These are phyloP conservation scores for Rutilus rutilus DNA, from an alignment of 2,113 vertebrate species.

Conservation along the genomic window DNA sequence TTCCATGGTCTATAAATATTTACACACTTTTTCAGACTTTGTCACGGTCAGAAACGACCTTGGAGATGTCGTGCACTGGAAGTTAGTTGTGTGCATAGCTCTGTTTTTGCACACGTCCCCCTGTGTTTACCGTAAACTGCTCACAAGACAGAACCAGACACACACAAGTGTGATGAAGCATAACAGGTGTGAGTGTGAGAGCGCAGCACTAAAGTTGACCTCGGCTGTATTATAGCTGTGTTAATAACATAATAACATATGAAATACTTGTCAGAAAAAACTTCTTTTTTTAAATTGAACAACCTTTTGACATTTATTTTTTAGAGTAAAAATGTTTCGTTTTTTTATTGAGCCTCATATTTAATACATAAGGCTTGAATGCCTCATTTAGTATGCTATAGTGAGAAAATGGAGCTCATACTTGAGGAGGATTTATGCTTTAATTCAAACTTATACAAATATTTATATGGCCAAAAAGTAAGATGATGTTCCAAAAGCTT, in stretches of 20 bases:
- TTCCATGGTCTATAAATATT: conserved; percentile 5
- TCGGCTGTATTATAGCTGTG: neutral
- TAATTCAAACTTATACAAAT: no score
- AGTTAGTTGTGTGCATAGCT: neutral
- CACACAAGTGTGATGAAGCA: conserved; percentile 22
- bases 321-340: neutral
- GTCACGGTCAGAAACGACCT: conserved; percentile 3
- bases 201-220: neutral
- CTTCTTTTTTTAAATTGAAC: no score
- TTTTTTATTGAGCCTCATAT: neutral
- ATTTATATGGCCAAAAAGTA: neutral
- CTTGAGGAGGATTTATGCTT: neutral
- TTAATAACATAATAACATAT: no score
- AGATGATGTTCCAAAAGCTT: no score
- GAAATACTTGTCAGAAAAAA: neutral
- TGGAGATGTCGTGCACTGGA: conserved; percentile 1
- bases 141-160: neutral
- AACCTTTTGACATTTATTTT: no score
- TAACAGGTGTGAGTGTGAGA: conserved; percentile 56
- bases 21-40: conserved; percentile 8
- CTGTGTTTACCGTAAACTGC: conserved; percentile 18
- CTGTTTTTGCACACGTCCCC: neutral
- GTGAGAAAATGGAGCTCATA: no score
- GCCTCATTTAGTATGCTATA: neutral
- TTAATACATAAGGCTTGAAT: neutral